Evolutionary conservation across 2,113 vertebrate species (phyloP).

Genomic region (Oreotragus oreotragus): DNA sequence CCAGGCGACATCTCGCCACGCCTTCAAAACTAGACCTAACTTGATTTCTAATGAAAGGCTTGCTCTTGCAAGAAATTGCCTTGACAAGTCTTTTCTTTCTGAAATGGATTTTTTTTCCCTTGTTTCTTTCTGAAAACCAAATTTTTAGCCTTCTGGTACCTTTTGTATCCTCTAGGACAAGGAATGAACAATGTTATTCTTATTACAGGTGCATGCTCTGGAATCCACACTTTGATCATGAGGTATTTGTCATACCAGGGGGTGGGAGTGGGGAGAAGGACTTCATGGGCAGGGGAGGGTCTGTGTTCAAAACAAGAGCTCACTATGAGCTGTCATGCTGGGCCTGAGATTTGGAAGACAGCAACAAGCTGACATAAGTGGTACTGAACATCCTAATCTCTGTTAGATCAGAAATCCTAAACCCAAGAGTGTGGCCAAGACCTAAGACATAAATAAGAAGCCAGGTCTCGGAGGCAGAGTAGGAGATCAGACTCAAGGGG

Average conservation of each 20-base stretch:
- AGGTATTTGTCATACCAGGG: not conserved
- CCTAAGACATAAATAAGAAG: not conserved
- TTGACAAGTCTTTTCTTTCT: slow-evolving; percentile 49
- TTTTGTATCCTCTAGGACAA: not conserved
- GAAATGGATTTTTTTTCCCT: not conserved
- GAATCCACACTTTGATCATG: not conserved
- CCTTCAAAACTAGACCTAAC: slow-evolving; percentile 23
- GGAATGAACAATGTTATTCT: not conserved
- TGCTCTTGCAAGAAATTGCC: slow-evolving; percentile 32
- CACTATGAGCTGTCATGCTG: not conserved
- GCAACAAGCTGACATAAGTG: not conserved
- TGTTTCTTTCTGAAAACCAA: not conserved
- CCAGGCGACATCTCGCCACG: not conserved
- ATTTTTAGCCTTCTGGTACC: not conserved
- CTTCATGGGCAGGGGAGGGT: not conserved
- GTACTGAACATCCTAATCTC: not conserved
- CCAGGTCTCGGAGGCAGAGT: not conserved
- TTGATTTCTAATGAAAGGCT: slow-evolving; percentile 51
- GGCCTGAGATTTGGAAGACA: not conserved
- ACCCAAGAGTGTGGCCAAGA: not conserved
- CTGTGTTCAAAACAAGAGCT: not conserved
- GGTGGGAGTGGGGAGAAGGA: not conserved
- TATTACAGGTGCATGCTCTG: fast-evolving
- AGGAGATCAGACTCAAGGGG: no score
- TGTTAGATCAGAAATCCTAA: not conserved